phyloP scores from a whole-genome alignment of 2,797 vertebrate genomes.

The Natrix natrix region DNA sequence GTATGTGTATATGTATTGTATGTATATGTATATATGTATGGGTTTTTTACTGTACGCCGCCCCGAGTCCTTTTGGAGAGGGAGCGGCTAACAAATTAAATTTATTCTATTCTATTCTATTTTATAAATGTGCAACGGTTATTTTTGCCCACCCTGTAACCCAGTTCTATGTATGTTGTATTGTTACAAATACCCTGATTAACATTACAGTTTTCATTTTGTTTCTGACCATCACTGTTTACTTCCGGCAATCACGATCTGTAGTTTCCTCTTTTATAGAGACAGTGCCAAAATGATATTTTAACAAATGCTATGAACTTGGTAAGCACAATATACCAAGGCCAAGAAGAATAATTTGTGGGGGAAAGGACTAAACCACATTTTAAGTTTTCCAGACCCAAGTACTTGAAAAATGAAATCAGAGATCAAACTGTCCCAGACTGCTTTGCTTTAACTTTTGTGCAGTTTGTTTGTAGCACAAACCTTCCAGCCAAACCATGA shows the following conservation, averaged over 20 bases:
- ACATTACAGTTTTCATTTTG: not conserved
- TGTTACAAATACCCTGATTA: not conserved
- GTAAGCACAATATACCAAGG: constrained; percentile 4
- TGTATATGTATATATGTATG: no score
- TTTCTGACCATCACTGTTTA: not conserved
- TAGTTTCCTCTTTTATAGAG: not conserved
- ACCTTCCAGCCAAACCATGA: constrained; percentile 12
- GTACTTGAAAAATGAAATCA: not conserved
- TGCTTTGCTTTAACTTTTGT: constrained; percentile 13
- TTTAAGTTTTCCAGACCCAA: not conserved
- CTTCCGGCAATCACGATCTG: not conserved
- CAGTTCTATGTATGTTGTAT: not conserved
- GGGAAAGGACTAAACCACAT: constrained; percentile 5
- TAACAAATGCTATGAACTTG: not conserved
- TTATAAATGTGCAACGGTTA: not conserved
- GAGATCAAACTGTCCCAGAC: constrained; percentile 9
- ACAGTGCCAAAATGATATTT: not conserved
- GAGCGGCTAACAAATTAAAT: no score
- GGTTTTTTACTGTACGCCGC: no score
- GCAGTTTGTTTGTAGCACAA: constrained; percentile 9
- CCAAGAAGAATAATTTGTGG: not conserved
- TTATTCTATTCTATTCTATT: no score
- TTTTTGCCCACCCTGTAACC: not conserved
- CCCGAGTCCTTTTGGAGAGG: no score
- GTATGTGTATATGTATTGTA: no score